A percentile compares a stretch with the other conserved stretches of the same genome.
These are phyloP conservation scores for Procambarus clarkii DNA, from an alignment of 1,140 invertebrate species.

Conservation along the genomic window DNA sequence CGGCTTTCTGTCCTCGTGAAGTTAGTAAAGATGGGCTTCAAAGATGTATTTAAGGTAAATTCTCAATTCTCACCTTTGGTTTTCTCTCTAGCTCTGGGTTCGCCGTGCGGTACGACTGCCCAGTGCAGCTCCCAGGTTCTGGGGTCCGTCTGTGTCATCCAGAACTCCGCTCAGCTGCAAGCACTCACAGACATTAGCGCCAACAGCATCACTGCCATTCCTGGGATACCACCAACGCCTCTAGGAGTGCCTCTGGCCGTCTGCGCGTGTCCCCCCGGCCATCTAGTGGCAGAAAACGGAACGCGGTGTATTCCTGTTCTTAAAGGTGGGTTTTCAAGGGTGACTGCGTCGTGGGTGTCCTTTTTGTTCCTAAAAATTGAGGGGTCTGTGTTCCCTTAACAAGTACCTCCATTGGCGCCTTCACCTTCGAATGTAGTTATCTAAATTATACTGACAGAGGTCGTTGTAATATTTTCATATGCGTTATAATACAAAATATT, in stretches of 20 bases:
- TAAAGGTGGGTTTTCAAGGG: conserved; percentile 19
- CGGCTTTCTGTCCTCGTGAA: too few species aligned
- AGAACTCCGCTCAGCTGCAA: not conserved
- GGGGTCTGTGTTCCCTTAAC: too few species aligned
- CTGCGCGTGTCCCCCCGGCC: conserved; percentile 49
- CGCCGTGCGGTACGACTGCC: conserved; percentile 51
- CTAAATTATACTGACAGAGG: too few species aligned
- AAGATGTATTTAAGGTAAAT: too few species aligned
- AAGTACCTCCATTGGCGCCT: too few species aligned
- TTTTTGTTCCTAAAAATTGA: too few species aligned
- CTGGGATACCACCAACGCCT: conserved; percentile 23
- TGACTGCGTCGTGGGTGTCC: too few species aligned
- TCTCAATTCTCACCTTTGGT: too few species aligned
- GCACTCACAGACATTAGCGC: not conserved
- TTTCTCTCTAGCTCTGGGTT: conserved; percentile 30
- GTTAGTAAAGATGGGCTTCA: too few species aligned
- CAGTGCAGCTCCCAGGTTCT: conserved; percentile 45
- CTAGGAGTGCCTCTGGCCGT: conserved; percentile 39
- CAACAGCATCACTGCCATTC: conserved; percentile 47
- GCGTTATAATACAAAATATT: too few species aligned
- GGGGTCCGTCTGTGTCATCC: conserved; percentile 53
- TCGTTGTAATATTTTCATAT: too few species aligned
- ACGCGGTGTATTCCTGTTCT: conserved; percentile 47
- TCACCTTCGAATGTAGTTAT: too few species aligned
- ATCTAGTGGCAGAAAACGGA: conserved; percentile 41